phyloP scores from a whole-genome alignment of 2,888 invertebrate genomes.

The Eurytoma adleriae region DNA sequence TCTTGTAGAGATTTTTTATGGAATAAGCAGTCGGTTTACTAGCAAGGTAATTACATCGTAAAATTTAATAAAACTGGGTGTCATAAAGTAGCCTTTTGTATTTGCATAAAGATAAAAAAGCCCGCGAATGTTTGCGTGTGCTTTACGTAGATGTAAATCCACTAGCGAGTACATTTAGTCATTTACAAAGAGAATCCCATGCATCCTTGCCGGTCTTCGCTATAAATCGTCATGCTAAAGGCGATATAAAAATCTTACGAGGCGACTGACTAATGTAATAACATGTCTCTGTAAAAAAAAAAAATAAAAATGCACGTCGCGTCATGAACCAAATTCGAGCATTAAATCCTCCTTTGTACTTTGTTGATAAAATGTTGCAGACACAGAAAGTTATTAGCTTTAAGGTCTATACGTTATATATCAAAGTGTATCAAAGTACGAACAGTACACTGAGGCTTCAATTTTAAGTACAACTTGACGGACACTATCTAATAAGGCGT shows the following conservation, averaged over 20 bases:
- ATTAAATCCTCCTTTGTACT: too few species aligned
- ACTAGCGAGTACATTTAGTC: constrained; percentile 12
- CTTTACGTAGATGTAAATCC: constrained; percentile 21
- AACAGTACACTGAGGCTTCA: constrained; percentile 14
- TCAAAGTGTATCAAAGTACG: too few species aligned
- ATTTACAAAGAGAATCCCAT: background rate
- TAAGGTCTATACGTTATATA: too few species aligned
- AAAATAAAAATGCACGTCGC: too few species aligned
- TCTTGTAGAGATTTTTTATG: background rate
- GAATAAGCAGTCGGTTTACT: background rate
- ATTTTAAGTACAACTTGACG: constrained; percentile 35
- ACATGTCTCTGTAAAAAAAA: background rate
- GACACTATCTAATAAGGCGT: constrained; percentile 24
- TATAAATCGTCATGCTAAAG: constrained; percentile 27
- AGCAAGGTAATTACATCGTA: constrained; percentile 15
- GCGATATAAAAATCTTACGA: constrained; percentile 8
- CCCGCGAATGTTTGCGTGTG: constrained; percentile 22
- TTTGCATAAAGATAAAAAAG: constrained; percentile 42
- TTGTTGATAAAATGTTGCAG: too few species aligned
- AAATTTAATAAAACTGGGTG: constrained; percentile 12
- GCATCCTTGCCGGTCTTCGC: background rate
- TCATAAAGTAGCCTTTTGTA: constrained; percentile 19
- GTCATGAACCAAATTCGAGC: too few species aligned
- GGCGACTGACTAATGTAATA: background rate
- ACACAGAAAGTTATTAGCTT: too few species aligned